Evolutionary conservation across 2,113 vertebrate genomes (phyloP), one percentile per base, ranked within the genome.

Genomic region (Reinhardtius hippoglossoides): DNA sequence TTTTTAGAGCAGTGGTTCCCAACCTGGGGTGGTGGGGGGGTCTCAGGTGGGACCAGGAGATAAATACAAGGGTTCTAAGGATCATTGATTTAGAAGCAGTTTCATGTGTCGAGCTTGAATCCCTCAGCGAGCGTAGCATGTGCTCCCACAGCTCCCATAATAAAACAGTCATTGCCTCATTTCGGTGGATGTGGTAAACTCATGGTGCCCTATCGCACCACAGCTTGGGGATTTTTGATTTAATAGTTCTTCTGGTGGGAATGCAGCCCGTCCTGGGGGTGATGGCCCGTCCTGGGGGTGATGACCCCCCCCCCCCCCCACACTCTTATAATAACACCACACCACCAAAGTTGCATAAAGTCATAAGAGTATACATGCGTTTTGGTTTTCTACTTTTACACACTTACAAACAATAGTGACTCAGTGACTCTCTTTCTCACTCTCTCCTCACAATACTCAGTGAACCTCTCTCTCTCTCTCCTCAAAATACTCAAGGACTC

Each of bases 401-500:
- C 9, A 2, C 13, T 42, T 42, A n/a, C n/a, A 42, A 12, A 42
- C 40, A 42, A 50, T 6, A 20, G 46, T 50, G 3, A 9, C 8
- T 37, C 8, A 37, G 35, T 2, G 35, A 8, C 2, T 37, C 35
- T 37, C 44, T 40, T 16, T 4, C 44, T 10, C 37, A 2, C 37
- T 10, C 37, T 10, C 42, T 44, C 42, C 13, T 14, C 12, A 44
- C 13, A 12, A 3, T 15, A 46, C 44, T 14, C 3, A 5, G 42
- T 9, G 42, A 12, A 6, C 3, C 80, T 88, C 85, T 82, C 88
- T 87, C 64, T 23, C 23, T 23, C 23, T 13, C 13, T 2, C 44
- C n/a, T n/a, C n/a, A n/a, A n/a, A n/a, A n/a, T n/a, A n/a, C n/a
- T n/a, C n/a, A n/a, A n/a, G n/a, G n/a, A n/a, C n/a, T n/a, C n/a